phyloP scores from a whole-genome alignment of 2,888 invertebrate species.

The Sphecodes monilicornis region DNA sequence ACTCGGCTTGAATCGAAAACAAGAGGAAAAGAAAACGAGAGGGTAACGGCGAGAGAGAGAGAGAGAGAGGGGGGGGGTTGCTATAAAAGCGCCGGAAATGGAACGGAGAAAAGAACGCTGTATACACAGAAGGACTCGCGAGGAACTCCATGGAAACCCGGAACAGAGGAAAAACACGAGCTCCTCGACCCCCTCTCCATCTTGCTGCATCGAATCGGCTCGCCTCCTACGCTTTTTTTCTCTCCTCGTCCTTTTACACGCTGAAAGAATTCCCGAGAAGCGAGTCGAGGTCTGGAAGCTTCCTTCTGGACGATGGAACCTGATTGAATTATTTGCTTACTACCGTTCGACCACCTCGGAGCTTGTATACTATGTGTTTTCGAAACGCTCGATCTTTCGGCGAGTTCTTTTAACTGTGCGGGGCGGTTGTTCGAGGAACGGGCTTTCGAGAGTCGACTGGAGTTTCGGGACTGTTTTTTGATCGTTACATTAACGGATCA shows the following conservation, averaged over 20 bases:
- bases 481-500: neutral
- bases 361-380: conserved; percentile 48
- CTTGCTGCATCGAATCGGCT: conserved; percentile 28
- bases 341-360: conserved; percentile 62
- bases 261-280: conserved; percentile 56
- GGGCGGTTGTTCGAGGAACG: neutral
- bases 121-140: conserved; percentile 54
- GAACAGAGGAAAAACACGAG: conserved; percentile 51
- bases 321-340: conserved; percentile 80
- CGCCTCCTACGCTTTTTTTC: neutral
- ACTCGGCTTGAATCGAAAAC: conserved; percentile 22
- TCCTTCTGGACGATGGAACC: conserved; percentile 49
- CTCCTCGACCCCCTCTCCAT: conserved; percentile 16
- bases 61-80: neutral
- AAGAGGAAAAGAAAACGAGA: neutral
- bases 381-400: conserved; percentile 36
- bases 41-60: too few species aligned
- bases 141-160: conserved; percentile 50
- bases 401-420: conserved; percentile 1
- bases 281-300: conserved; percentile 18
- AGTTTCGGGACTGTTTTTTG: neutral
- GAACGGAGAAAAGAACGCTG: conserved; percentile 50
- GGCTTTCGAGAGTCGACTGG: neutral
- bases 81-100: conserved; percentile 51
- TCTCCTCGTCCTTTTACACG: conserved; percentile 16